Conservation (phyloP, 2,113 vertebrate species). For the Catharus minimus region DNA sequence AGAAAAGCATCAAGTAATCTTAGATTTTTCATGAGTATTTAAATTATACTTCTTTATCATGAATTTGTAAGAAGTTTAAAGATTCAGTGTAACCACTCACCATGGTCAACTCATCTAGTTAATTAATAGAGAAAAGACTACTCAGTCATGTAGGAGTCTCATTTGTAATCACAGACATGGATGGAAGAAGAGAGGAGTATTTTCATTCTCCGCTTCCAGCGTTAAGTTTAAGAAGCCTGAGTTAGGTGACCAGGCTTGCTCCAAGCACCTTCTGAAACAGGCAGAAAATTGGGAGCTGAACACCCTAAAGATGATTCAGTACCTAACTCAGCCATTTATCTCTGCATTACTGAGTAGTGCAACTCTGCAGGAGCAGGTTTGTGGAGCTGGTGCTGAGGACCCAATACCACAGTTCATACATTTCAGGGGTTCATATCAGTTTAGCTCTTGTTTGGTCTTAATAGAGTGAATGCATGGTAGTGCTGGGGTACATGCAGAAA, state of each 20-base stretch:
- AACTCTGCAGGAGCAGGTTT: neutral
- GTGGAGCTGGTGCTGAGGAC: neutral
- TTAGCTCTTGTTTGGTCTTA: neutral
- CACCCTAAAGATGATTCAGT: neutral
- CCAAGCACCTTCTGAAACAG: neutral
- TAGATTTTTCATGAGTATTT: conserved; percentile 3
- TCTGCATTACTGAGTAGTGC: neutral
- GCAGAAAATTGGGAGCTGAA: neutral
- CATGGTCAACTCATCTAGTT: neutral
- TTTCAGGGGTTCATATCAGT: neutral
- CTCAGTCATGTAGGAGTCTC: neutral
- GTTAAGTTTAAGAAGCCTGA: neutral
- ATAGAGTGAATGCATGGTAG: neutral
- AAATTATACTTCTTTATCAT: neutral
- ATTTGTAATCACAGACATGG: neutral
- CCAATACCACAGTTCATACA: neutral
- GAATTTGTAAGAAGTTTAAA: neutral
- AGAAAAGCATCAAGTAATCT: conserved; percentile 30
- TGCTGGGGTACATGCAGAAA: neutral
- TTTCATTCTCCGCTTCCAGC: neutral
- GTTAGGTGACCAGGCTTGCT: neutral
- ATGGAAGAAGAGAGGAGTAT: neutral
- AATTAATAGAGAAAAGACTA: neutral
- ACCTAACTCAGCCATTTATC: neutral
- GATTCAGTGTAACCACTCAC: neutral